These are phyloP conservation scores for Trichogramma dendrolimi DNA, from an alignment of 2,888 invertebrate species.

Conservation along the genomic window DNA sequence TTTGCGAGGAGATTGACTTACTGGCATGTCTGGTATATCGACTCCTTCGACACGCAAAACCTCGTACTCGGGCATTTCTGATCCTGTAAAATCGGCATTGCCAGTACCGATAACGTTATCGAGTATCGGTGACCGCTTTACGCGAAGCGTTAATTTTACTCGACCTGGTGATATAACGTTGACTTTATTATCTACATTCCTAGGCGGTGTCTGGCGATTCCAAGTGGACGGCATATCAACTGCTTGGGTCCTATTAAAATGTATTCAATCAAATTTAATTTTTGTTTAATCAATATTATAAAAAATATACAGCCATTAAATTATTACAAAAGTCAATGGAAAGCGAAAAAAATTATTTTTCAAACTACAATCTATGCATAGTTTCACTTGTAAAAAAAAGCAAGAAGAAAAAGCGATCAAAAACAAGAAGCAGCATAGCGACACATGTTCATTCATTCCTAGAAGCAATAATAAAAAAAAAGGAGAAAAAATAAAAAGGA, in stretches of 20 bases:
- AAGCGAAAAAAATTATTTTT: not conserved
- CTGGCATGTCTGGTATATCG: constrained; percentile 49
- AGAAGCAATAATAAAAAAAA: too few species aligned
- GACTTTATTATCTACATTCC: constrained; percentile 10
- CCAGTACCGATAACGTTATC: constrained; percentile 83
- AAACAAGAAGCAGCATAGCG: not conserved
- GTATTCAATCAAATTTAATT: too few species aligned
- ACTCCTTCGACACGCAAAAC: constrained; percentile 78
- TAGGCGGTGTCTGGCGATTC: not conserved
- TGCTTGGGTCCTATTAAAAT: too few species aligned
- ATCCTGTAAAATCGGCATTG: constrained; percentile 63
- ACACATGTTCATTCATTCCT: not conserved
- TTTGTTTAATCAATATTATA: too few species aligned
- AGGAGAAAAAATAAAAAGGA: too few species aligned
- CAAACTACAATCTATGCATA: not conserved
- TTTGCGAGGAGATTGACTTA: constrained; percentile 51
- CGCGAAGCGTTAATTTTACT: constrained; percentile 75
- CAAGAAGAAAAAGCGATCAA: not conserved
- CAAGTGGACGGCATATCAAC: too few species aligned
- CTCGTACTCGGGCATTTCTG: constrained; percentile 75
- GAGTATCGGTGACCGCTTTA: constrained; percentile 81
- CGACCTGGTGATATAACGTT: constrained; percentile 45
- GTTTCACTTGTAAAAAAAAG: not conserved
- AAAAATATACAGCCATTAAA: too few species aligned
- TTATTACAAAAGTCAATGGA: too few species aligned